Percentiles rank a stretch among this genome's conserved stretches.
These are phyloP conservation scores for Fragum fragum DNA, from an alignment of 2,888 invertebrate genomes.

Conservation along the genomic window DNA sequence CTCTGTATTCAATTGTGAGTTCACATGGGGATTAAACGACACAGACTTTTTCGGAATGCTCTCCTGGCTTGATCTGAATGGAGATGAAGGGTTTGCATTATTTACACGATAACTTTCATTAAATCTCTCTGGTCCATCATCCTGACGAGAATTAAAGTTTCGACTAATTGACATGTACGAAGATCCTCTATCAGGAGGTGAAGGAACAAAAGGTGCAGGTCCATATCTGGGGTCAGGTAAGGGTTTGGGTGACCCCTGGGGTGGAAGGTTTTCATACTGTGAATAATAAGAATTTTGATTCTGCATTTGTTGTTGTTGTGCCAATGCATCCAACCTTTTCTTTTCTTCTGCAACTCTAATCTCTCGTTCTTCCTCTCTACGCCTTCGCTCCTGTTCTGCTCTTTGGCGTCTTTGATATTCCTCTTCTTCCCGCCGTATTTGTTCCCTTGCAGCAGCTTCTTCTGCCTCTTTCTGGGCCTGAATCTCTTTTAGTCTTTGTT, in stretches of 20 bases:
- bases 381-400: constrained; percentile 72
- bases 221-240: constrained; percentile 55
- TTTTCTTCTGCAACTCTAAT: constrained; percentile 77
- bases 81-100: constrained; percentile 50
- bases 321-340: constrained; percentile 72
- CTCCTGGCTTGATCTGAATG: constrained; percentile 65
- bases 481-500: constrained; percentile 83
- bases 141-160: constrained; percentile 36
- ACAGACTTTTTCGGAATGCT: constrained; percentile 86
- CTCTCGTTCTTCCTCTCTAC: constrained; percentile 76
- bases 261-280: constrained; percentile 78
- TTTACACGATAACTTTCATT: constrained; percentile 58
- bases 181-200: constrained; percentile 95
- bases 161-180: constrained; percentile 89
- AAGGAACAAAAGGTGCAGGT: constrained; percentile 85
- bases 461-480: constrained; percentile 87
- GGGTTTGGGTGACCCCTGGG: constrained; percentile 67
- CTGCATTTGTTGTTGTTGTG: constrained; percentile 54
- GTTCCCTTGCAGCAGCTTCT: constrained; percentile 86
- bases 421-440: constrained; percentile 86
- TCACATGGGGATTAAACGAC: constrained; percentile 86
- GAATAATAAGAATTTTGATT: constrained; percentile 65
- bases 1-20: constrained; percentile 83
- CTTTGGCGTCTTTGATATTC: constrained; percentile 76
- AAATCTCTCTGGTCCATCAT: constrained; percentile 48